These are phyloP conservation scores for Protonibea diacanthus DNA, from an alignment of 2,797 vertebrate genomes.

Conservation along the genomic window DNA sequence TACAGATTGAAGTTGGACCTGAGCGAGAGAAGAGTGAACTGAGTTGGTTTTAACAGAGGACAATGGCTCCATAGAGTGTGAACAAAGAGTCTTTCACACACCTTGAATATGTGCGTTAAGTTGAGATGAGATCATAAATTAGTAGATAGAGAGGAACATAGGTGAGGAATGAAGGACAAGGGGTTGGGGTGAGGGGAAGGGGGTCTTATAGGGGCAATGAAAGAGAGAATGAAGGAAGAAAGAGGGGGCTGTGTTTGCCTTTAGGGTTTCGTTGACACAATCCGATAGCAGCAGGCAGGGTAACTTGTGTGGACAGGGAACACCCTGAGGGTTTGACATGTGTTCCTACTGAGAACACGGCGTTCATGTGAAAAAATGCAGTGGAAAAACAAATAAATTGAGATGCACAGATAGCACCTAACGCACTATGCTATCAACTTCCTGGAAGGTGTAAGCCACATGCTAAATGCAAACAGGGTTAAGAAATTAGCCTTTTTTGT, in stretches of 20 bases:
- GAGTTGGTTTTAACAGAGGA: conserved; percentile 54
- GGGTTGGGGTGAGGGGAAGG: conserved; percentile 14
- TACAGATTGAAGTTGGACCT: conserved; percentile 49
- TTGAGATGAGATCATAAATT: conserved; percentile 75
- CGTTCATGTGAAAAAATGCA: conserved; percentile 37
- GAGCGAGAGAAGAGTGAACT: conserved; percentile 32
- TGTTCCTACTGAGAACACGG: conserved; percentile 60
- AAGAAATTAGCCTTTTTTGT: conserved; percentile 2
- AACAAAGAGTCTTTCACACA: conserved; percentile 76
- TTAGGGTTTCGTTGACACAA: conserved; percentile 43
- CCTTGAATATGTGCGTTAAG: conserved; percentile 61
- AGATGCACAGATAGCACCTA: conserved; percentile 36
- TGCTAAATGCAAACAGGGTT: conserved; percentile 23
- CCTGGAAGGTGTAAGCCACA: conserved; percentile 31
- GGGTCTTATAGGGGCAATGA: conserved; percentile 20
- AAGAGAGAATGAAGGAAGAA: conserved; percentile 5
- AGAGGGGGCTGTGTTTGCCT: conserved; percentile 54
- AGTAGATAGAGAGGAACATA: conserved; percentile 43
- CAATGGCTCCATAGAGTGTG: conserved; percentile 72
- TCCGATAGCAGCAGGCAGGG: conserved; percentile 48
- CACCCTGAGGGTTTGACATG: conserved; percentile 65
- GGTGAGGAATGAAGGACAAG: conserved; percentile 61
- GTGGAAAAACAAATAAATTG: not conserved
- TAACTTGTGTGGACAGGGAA: conserved; percentile 69
- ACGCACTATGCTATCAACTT: conserved; percentile 18